Base-by-base conservation (phyloP, 2,888 invertebrate species). In the Polia nebulosa region DNA sequence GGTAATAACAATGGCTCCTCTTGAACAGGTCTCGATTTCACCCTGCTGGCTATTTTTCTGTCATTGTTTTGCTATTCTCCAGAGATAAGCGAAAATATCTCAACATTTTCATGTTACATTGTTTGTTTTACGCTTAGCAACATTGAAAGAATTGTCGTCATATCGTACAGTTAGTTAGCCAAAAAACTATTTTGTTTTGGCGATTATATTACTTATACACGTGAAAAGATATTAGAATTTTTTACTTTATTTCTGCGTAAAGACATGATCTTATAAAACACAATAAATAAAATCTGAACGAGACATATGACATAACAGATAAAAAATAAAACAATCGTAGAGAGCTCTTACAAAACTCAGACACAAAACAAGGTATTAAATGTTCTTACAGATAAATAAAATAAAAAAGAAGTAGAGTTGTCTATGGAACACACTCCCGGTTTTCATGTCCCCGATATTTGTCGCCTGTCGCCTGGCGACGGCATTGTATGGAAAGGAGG, bases 401-500 rank as follows among this genome's bases (percentile, higher is more conserved):
- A 56, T 1, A 70, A 51, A 73, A 71, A 77, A 70, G 60, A 61
- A 69, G 66, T 73, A 58, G 58, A 74, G 63, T 85, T 78, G 76
- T 84, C 79, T 77, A 61, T 81, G 72, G 68, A 80, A 81, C 84
- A 85, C 83, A 80, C 87, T 84, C 72, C 74, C 20, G 70, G 82
- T 87, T 90, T 87, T 85, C 89, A 89, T 87, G 87, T 84, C 76
- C 81, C 79, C 76, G 72, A 87, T 89, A 88, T 88, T 88, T 87
- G 85, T 86, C 47, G 78, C 65, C 34, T 66, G 75, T 76, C 85
- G 84, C 83, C 80, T 66, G 81, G 84, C 81, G 75, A 81, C 81
- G 70, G 77, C 81, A 88, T 89, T 89, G 89, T 91, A 86, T 88
- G 86, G 86, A 88, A 91, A 89, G 87, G 70, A 82, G 68, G 61